Conservation (phyloP, 2,888 invertebrate species). For the Escarpia spicata region DNA sequence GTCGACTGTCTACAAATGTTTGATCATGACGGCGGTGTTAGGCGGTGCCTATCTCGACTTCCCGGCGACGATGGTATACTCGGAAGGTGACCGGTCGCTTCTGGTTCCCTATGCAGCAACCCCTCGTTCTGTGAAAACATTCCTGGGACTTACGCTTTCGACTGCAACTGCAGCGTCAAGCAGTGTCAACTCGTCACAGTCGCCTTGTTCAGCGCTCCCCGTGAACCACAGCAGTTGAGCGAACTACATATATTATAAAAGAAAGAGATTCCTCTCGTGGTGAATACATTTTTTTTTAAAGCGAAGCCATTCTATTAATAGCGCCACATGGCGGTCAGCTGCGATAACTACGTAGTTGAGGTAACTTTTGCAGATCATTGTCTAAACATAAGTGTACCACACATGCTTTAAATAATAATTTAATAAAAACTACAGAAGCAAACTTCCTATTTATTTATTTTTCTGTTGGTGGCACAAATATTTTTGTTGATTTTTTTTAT, state of each 20-base stretch:
- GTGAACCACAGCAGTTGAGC: not conserved
- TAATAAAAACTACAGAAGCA: no score
- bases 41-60: conserved; percentile 3
- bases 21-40: conserved; percentile 19
- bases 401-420: not conserved
- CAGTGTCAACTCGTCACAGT: not conserved
- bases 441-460: no score
- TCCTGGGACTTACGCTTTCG: not conserved
- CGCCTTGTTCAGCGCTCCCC: not conserved
- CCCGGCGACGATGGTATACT: conserved; percentile 20
- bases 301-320: not conserved
- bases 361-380: not conserved
- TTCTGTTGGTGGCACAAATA: no score
- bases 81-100: conserved; percentile 20
- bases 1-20: not conserved
- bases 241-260: not conserved
- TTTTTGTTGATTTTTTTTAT: no score
- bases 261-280: not conserved
- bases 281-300: no score
- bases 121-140: conserved; percentile 20
- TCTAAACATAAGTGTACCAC: not conserved
- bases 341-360: not conserved
- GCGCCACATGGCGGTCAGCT: no score
- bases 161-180: conserved; percentile 19
- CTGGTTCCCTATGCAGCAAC: conserved; percentile 23